Evolutionary conservation across 2,888 invertebrate genomes (phyloP).

Genomic region (Pammene fasciana): DNA sequence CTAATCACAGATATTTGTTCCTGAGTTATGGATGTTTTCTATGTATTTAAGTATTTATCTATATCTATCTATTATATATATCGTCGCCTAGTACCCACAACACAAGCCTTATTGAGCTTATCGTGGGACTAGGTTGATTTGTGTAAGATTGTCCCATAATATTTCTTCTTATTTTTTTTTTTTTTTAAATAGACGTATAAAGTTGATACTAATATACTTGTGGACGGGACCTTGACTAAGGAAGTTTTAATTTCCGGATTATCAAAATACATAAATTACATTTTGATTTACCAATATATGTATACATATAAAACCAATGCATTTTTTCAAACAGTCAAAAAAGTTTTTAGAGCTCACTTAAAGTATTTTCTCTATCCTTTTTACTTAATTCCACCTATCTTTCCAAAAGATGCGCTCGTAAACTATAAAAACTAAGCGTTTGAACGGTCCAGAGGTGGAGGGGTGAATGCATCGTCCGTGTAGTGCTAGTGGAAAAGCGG

Average conservation of each 20-base stretch:
- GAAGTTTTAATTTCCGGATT: neutral
- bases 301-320: neutral
- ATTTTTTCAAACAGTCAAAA: neutral
- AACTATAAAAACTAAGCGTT: slow-evolving; percentile 42
- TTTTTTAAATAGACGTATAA: too few relatives aligned
- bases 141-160: too few relatives aligned
- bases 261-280: too few relatives aligned
- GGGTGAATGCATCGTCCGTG: slow-evolving; percentile 58
- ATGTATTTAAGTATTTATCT: too few relatives aligned
- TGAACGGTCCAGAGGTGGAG: slow-evolving; percentile 43
- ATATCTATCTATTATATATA: too few relatives aligned
- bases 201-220: neutral
- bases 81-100: too few relatives aligned
- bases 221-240: neutral
- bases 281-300: too few relatives aligned
- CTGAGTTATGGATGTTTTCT: too few relatives aligned
- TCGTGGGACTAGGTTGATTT: too few relatives aligned
- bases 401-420: slow-evolving; percentile 31
- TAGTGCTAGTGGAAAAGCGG: slow-evolving; percentile 69
- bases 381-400: slow-evolving; percentile 28
- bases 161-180: too few relatives aligned
- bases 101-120: too few relatives aligned
- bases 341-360: neutral
- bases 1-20: too few relatives aligned
- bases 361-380: slow-evolving; percentile 19